phyloP scores from a whole-genome alignment of 2,888 invertebrate genomes.

The Gnatocerus cornutus region DNA sequence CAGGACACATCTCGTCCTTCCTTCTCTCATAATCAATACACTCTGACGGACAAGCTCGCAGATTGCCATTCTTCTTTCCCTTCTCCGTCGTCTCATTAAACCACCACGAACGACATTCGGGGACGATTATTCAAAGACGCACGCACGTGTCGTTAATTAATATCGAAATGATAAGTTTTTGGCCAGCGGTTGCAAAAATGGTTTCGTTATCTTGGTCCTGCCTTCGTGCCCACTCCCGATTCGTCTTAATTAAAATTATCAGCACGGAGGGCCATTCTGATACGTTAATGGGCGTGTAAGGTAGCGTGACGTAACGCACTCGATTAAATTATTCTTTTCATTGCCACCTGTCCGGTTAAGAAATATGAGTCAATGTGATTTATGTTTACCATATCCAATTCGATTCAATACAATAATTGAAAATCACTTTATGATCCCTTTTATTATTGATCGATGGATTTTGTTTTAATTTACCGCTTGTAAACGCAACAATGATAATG shows the following conservation, averaged over 20 bases:
- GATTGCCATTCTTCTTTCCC: conserved; percentile 45
- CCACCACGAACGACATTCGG: too few relatives aligned
- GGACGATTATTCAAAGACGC: too few relatives aligned
- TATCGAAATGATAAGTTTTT: too few relatives aligned
- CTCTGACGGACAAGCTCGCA: conserved; percentile 54
- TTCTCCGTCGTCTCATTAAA: neutral
- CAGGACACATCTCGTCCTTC: conserved; percentile 52
- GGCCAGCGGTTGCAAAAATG: too few relatives aligned
- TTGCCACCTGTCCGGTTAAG: conserved; percentile 46
- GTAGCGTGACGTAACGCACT: conserved; percentile 42
- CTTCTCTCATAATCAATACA: conserved; percentile 55
- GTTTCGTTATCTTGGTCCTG: neutral
- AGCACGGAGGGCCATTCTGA: conserved; percentile 27
- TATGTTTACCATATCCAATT: conserved; percentile 45
- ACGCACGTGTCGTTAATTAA: too few relatives aligned
- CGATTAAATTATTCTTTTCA: conserved; percentile 47
- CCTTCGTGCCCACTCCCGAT: conserved; percentile 6
- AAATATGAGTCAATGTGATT: conserved; percentile 49
- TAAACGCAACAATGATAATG: conserved; percentile 30
- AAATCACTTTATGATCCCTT: conserved; percentile 48
- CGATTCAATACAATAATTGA: conserved; percentile 51
- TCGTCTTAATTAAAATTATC: conserved; percentile 27
- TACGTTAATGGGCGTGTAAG: conserved; percentile 31
- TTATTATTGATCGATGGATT: conserved; percentile 47
- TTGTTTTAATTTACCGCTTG: conserved; percentile 38